These are phyloP conservation scores for Lagorchestes hirsutus DNA, from an alignment of 2,797 vertebrate genomes.

Conservation along the genomic window DNA sequence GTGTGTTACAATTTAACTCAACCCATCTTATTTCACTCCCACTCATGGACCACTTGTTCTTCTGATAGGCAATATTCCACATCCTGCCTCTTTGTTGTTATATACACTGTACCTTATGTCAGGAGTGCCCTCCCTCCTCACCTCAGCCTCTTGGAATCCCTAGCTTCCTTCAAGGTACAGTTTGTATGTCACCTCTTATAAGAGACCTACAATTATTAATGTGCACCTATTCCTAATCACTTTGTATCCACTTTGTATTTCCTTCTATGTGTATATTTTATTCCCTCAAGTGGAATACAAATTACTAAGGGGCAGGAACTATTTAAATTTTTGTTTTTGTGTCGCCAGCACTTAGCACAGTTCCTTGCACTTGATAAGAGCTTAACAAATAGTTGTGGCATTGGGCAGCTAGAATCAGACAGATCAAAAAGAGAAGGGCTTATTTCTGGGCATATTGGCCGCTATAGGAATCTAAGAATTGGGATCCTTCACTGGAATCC, in stretches of 20 bases:
- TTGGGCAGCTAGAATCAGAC: background rate
- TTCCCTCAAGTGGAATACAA: background rate
- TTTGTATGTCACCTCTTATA: background rate
- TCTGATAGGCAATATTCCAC: background rate
- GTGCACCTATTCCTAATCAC: background rate
- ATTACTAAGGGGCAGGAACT: background rate
- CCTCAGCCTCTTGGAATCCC: background rate
- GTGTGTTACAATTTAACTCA: background rate
- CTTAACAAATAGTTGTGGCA: background rate
- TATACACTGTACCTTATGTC: background rate
- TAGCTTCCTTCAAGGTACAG: background rate
- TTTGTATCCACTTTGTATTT: background rate
- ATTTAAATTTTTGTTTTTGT: background rate
- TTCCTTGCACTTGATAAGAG: background rate
- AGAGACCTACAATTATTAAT: background rate
- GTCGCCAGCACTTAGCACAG: background rate
- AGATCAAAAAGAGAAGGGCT: background rate
- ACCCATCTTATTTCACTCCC: background rate
- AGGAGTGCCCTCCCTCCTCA: background rate
- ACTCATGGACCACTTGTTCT: background rate
- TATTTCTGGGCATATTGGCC: background rate
- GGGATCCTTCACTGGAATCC: slow-evolving; percentile 25
- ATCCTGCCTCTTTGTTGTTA: background rate
- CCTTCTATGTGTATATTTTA: background rate
- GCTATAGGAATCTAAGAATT: slow-evolving; percentile 36